Evolutionary conservation across 2,113 vertebrate species (phyloP).

Genomic region (Amblyopsis rosae): DNA sequence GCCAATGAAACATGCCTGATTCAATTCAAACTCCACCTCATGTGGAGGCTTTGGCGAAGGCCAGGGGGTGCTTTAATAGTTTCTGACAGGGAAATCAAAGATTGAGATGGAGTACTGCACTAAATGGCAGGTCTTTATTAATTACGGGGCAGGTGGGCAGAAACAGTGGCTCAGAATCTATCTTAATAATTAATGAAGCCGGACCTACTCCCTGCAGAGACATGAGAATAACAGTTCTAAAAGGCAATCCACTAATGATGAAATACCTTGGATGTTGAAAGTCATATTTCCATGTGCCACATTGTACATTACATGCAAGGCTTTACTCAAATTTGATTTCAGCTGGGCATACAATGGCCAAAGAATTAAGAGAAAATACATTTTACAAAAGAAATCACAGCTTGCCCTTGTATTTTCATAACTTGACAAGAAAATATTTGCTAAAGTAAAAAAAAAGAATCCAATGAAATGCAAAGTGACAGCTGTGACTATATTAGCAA

Average conservation of each 20-base stretch:
- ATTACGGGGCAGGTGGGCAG: conserved; percentile 71
- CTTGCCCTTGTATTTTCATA: no score
- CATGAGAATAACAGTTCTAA: conserved; percentile 27
- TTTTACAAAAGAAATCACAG: no score
- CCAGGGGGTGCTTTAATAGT: conserved; percentile 58
- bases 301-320: background rate
- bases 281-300: conserved; percentile 28
- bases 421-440: no score
- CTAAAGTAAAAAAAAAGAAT: no score
- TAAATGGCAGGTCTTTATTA: conserved; percentile 71
- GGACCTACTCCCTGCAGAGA: conserved; percentile 27
- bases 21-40: conserved; percentile 49
- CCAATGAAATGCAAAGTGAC: no score
- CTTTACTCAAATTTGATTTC: background rate
- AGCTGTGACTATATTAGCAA: no score
- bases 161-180: conserved; percentile 51
- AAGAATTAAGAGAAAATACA: no score
- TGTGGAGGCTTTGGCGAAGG: conserved; percentile 41
- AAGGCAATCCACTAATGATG: conserved; percentile 33
- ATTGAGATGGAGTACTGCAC: conserved; percentile 61
- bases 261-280: conserved; percentile 34
- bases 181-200: conserved; percentile 68
- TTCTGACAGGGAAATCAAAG: conserved; percentile 72
- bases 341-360: background rate
- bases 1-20: conserved; percentile 55